phyloP scores from a whole-genome alignment of 2,797 vertebrate genomes.

The Enteromius argenteus region DNA sequence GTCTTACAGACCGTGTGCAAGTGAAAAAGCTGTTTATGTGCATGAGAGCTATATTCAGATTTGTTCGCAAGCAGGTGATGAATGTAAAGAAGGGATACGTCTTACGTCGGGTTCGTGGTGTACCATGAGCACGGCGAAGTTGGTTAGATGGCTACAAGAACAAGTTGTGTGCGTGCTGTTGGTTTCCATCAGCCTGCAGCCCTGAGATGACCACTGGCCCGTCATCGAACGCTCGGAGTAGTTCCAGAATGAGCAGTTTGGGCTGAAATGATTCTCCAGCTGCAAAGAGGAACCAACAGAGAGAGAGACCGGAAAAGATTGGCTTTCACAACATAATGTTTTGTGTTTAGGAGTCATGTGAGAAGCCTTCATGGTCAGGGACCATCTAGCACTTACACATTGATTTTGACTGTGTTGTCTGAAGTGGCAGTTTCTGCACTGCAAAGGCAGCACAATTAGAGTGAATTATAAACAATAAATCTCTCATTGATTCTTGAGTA shows the following conservation, averaged over 20 bases:
- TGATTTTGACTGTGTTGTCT: slow-evolving; percentile 8
- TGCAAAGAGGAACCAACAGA: slow-evolving; percentile 63
- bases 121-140: slow-evolving; percentile 94
- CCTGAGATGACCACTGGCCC: slow-evolving; percentile 94
- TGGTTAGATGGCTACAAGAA: slow-evolving; percentile 95
- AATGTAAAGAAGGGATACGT: not conserved
- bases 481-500: not conserved
- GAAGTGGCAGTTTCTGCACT: slow-evolving; percentile 1
- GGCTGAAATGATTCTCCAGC: slow-evolving; percentile 90
- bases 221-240: slow-evolving; percentile 95
- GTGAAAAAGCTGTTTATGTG: slow-evolving; percentile 29
- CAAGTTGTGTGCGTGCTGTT: slow-evolving; percentile 93
- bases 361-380: not conserved
- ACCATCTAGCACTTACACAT: not conserved
- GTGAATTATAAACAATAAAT: slow-evolving; percentile 11
- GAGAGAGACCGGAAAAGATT: slow-evolving; percentile 8
- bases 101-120: slow-evolving; percentile 87
- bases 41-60: slow-evolving; percentile 36
- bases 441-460: slow-evolving; percentile 5
- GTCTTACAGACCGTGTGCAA: slow-evolving; percentile 11
- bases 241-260: slow-evolving; percentile 97
- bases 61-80: slow-evolving; percentile 5
- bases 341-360: not conserved
- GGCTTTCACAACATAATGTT: not conserved
- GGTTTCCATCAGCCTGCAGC: slow-evolving; percentile 88